Percentiles rank a stretch among this genome's conserved stretches.
Conservation (phyloP, 2,888 invertebrate species). For the Sphecodes monilicornis region DNA sequence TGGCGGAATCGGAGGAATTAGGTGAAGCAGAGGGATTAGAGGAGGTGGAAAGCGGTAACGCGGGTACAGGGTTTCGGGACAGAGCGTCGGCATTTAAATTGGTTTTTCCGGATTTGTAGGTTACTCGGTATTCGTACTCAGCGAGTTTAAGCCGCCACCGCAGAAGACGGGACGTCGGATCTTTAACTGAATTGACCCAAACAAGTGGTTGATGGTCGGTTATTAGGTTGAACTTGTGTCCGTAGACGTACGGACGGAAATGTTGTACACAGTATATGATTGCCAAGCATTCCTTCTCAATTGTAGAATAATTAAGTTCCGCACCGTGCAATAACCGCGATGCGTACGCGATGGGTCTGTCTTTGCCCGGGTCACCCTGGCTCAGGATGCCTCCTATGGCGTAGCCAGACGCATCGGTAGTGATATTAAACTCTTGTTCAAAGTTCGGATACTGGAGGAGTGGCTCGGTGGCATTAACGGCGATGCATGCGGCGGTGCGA, state of each 20-base stretch:
- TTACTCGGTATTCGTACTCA: background rate
- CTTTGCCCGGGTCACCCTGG: too few species aligned
- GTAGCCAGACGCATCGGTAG: constrained; percentile 15
- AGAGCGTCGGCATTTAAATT: background rate
- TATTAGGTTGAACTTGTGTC: background rate
- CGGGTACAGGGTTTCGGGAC: background rate
- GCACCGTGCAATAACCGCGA: too few species aligned
- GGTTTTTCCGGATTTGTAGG: background rate
- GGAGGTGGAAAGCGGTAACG: too few species aligned
- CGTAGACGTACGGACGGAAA: background rate
- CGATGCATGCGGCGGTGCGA: too few species aligned
- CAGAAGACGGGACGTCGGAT: background rate
- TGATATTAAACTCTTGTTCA: background rate
- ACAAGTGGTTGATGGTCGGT: background rate
- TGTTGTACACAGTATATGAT: too few species aligned
- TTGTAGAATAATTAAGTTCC: too few species aligned
- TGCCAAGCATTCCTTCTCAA: too few species aligned
- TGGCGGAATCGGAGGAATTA: background rate
- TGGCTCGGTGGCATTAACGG: background rate
- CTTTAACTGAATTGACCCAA: background rate
- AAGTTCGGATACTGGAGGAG: constrained; percentile 19
- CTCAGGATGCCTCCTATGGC: too few species aligned
- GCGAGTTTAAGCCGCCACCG: background rate
- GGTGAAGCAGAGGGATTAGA: too few species aligned
- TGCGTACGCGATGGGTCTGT: too few species aligned